Evolutionary conservation across 1,140 invertebrate genomes (phyloP), one percentile per base, ranked within the genome.

Genomic region (Drosophila navojoa): DNA sequence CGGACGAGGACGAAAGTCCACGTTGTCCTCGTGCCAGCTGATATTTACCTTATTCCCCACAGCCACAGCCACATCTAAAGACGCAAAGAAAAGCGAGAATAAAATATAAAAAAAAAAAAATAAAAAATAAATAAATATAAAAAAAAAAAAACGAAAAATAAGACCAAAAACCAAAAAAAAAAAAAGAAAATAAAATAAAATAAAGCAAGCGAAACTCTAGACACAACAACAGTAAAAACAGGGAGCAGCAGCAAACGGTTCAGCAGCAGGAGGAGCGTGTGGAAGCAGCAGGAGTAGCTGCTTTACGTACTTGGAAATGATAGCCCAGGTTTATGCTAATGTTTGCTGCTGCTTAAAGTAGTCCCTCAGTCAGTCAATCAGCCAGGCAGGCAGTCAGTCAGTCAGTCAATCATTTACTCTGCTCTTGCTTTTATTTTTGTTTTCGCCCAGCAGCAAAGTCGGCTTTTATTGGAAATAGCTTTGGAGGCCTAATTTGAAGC

Each of bases 321-420:
- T 82, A 87, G 82, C 84, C 84, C 82, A 79, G 82, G 79, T 84
- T 87, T 89, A 87, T 87, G 82, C 82, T 87, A 89, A 87, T 89
- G 82, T 79, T 78, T 79, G 77, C 77, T 63, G 67, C 74, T 77
- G 72, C 70, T 74, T 84, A 70, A 89, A 89, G 84, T 71, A 82
- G 71, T 42, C 60, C 73, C 53, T 70, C 79, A 76, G 15, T 58
- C 42, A 78, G 60, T 35, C 55, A 54, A 25, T 67, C n/a, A 45
- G 69, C 25, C 29, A 60, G 42, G 52, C 35, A 25, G 32, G 47
- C 58, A 63, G 42, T 3, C 15, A 16, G 42, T 16, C 15, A 15
- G 42, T 16, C 42, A 44, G 42, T 7, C 42, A 44, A 3, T 44
- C 42, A 22, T 7, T 49, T 19, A 10, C 9, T 13, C 0, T 47